A percentile compares a stretch with the other conserved stretches of the same genome.
phyloP scores from a whole-genome alignment of 2,888 invertebrate genomes.

The Vannuccia rotundouncinata region DNA sequence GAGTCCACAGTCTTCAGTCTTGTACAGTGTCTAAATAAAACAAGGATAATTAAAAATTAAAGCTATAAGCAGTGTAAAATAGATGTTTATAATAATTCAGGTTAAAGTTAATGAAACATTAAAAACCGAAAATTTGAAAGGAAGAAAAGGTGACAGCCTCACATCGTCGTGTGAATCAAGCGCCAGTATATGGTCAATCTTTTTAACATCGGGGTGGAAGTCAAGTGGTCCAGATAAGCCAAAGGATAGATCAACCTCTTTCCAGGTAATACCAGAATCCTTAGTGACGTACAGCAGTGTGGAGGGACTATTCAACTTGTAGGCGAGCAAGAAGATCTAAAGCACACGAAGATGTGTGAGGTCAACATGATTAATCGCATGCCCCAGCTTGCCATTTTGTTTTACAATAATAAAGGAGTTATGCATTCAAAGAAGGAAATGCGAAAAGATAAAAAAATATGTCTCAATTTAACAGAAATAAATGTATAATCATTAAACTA shows the following conservation, averaged over 20 bases:
- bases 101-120: not conserved
- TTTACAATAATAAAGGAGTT: too few species aligned
- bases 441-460: too few species aligned
- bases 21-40: not conserved
- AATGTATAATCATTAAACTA: too few species aligned
- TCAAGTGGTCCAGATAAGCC: not conserved
- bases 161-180: not conserved
- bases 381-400: too few species aligned
- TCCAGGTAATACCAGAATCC: not conserved
- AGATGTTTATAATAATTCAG: too few species aligned
- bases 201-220: not conserved
- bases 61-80: too few species aligned
- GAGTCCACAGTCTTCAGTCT: not conserved
- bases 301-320: not conserved
- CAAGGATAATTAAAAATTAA: not conserved
- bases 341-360: not conserved
- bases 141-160: not conserved
- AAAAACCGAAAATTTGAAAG: not conserved
- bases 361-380: not conserved
- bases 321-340: not conserved
- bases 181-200: not conserved
- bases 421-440: too few species aligned
- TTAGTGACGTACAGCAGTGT: not conserved
- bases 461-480: too few species aligned
- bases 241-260: not conserved